A percentile compares a stretch with the other conserved stretches of the same genome.
Evolutionary conservation across 2,113 vertebrate genomes (phyloP).

Genomic region (Smithornis capensis): DNA sequence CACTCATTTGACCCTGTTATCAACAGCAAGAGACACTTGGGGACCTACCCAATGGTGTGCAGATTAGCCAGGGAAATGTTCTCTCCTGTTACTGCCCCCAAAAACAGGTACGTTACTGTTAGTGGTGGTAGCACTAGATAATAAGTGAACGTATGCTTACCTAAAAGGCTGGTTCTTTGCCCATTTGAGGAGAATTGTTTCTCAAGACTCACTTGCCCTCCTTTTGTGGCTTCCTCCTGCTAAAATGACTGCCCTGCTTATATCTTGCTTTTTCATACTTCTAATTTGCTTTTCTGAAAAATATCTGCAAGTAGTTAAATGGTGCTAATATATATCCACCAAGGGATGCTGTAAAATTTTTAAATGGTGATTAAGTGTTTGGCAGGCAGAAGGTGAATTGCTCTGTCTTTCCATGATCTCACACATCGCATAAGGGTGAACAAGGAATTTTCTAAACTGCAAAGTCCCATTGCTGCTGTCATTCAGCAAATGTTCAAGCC

Average conservation of each 20-base stretch:
- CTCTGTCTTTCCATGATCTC: constrained; percentile 66
- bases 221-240: background rate
- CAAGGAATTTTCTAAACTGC: constrained; percentile 43
- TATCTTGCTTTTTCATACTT: background rate
- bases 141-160: background rate
- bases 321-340: constrained; percentile 38
- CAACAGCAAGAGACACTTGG: background rate
- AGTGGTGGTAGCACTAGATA: background rate
- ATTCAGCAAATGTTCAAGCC: background rate
- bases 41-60: rapidly evolving
- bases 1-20: background rate
- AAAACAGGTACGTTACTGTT: rapidly evolving
- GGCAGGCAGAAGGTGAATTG: constrained; percentile 47
- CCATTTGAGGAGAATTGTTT: background rate
- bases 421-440: constrained; percentile 51
- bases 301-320: constrained; percentile 8
- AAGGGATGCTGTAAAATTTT: constrained; percentile 50
- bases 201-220: background rate
- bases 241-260: background rate
- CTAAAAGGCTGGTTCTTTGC: background rate
- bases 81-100: background rate
- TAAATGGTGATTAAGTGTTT: constrained; percentile 45
- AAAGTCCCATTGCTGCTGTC: constrained; percentile 43
- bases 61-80: background rate
- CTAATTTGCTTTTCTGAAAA: constrained; percentile 32